These are phyloP conservation scores for Phragmatobia fuliginosa DNA, from an alignment of 2,888 invertebrate genomes.

Conservation along the genomic window DNA sequence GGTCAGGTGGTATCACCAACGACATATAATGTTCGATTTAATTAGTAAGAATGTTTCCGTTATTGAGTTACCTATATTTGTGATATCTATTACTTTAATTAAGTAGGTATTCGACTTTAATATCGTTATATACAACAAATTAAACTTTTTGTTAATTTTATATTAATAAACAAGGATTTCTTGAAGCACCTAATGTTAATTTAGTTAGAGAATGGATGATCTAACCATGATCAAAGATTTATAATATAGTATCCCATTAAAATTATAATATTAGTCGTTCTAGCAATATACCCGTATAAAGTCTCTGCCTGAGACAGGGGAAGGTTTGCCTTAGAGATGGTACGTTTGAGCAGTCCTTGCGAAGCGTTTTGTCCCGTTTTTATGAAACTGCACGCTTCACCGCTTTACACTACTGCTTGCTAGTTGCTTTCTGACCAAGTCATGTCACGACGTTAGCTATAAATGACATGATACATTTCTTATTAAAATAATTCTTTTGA, in stretches of 20 bases:
- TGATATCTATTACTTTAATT: slow-evolving; percentile 16
- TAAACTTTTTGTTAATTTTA: background rate
- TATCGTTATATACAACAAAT: background rate
- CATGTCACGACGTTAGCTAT: background rate
- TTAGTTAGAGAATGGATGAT: background rate
- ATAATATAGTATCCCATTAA: no score
- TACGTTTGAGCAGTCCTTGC: background rate
- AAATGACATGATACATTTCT: background rate
- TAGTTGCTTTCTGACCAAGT: background rate
- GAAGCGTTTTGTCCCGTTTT: background rate
- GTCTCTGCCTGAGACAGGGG: background rate
- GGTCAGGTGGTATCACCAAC: slow-evolving; percentile 78
- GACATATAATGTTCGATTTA: slow-evolving; percentile 82
- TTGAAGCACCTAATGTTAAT: background rate
- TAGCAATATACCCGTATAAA: background rate
- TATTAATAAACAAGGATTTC: background rate
- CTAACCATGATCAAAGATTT: background rate
- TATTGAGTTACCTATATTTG: slow-evolving; percentile 51
- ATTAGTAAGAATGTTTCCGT: slow-evolving; percentile 80
- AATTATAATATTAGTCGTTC: background rate
- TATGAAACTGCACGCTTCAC: background rate
- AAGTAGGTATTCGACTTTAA: slow-evolving; percentile 3
- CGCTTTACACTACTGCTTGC: background rate
- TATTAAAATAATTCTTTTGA: background rate
- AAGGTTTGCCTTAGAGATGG: background rate